Evolutionary conservation across 2,797 vertebrate genomes (phyloP).

Genomic region (Gallinago solitaria): DNA sequence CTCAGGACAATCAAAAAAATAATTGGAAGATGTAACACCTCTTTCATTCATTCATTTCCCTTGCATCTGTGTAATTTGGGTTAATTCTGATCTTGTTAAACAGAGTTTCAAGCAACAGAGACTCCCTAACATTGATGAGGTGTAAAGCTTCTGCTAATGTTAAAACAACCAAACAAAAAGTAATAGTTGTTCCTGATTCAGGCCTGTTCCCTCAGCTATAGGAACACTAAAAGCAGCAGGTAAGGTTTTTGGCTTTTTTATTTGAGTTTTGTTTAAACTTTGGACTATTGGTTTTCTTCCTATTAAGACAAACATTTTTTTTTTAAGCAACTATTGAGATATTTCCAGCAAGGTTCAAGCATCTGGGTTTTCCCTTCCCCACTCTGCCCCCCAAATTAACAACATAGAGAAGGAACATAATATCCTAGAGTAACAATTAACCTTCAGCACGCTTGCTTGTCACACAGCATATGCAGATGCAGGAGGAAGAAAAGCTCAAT

Average conservation of each 20-base stretch:
- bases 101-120: background rate
- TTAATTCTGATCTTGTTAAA: background rate
- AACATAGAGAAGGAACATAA: conserved; percentile 15
- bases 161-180: background rate
- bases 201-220: background rate
- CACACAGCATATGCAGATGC: conserved; percentile 9
- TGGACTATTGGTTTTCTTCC: background rate
- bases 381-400: conserved; percentile 2
- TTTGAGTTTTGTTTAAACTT: background rate
- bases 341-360: conserved; percentile 9
- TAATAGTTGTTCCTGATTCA: background rate
- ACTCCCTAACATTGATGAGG: background rate
- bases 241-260: background rate
- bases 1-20: background rate
- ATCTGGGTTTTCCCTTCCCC: background rate
- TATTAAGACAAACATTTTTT: background rate
- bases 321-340: background rate
- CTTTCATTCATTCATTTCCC: background rate
- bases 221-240: background rate
- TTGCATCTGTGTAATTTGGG: background rate
- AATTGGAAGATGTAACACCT: background rate
- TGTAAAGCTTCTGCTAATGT: background rate
- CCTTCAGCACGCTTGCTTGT: conserved; percentile 40
- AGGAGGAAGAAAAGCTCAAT: background rate
- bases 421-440: conserved; percentile 61